phyloP scores from a whole-genome alignment of 2,797 vertebrate genomes.

The Hephaestus fuliginosus region DNA sequence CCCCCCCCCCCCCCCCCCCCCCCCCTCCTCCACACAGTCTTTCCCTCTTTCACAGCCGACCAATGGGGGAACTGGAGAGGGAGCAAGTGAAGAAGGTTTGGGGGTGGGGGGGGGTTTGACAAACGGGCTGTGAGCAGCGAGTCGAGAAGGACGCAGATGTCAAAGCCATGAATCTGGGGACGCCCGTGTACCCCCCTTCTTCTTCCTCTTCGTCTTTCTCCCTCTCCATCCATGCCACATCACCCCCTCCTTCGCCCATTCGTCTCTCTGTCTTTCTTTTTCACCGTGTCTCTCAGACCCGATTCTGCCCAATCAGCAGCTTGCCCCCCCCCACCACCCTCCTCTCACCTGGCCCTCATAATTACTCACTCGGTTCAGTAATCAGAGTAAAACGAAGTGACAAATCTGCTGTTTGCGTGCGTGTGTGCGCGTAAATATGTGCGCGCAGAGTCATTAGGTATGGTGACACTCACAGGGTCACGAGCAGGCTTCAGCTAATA shows the following conservation, averaged over 20 bases:
- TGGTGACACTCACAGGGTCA: slow-evolving; percentile 73
- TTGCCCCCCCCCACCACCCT: slow-evolving; percentile 51
- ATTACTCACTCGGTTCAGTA: slow-evolving; percentile 84
- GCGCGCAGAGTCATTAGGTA: slow-evolving; percentile 54
- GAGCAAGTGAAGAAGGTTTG: slow-evolving; percentile 53
- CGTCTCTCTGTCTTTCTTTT: slow-evolving; percentile 52
- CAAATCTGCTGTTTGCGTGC: slow-evolving; percentile 62
- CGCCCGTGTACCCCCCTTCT: slow-evolving; percentile 43
- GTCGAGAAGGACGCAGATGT: slow-evolving; percentile 99
- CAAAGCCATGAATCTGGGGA: slow-evolving; percentile 91
- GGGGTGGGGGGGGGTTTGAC: slow-evolving; percentile 73
- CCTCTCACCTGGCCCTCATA: slow-evolving; percentile 80
- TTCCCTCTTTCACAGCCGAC: slow-evolving; percentile 65
- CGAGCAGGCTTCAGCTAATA: slow-evolving; percentile 62
- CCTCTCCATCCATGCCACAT: slow-evolving; percentile 43
- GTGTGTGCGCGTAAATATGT: slow-evolving; percentile 30
- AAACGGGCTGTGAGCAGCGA: slow-evolving; percentile 91
- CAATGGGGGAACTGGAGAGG: slow-evolving; percentile 74
- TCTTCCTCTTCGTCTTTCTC: slow-evolving; percentile 38
- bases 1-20: slow-evolving; percentile 55
- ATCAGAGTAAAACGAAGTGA: slow-evolving; percentile 79
- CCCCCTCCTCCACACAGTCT: slow-evolving; percentile 24
- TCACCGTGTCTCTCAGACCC: slow-evolving; percentile 31
- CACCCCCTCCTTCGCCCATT: slow-evolving; percentile 23
- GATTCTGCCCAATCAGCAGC: slow-evolving; percentile 88